Base-by-base conservation (phyloP, 2,797 vertebrate species). In the Phyllotis vaccarum region DNA sequence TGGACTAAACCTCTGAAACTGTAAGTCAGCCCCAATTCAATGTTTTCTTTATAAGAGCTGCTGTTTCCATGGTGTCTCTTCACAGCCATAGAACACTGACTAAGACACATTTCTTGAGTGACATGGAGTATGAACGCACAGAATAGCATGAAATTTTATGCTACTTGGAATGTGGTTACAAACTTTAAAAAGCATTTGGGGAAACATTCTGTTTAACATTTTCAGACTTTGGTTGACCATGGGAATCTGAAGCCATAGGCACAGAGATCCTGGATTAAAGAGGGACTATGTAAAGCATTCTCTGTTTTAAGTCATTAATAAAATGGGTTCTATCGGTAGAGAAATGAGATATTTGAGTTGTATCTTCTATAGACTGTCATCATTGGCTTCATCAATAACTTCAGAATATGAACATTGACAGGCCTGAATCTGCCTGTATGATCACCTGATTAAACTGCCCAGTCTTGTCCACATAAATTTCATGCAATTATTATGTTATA, bases 361-460 rank as follows among this genome's bases (percentile, higher is more conserved):
- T 49, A 86, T 70, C 10, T 24, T 85, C 40, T 86, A 21, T 68
- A 37, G 27, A 83, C 6, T 93, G 79, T 43, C n/a, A 43, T 68
- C 58, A 66, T 58, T 74, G 90, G 72, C 37, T 82, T 86, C 31
- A 82, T 43, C 52, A 24, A 60, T 56, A 74, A 1, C 6, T 54
- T 82, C 40, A 62, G 19, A 76, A 95, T 76, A 70, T 2, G 4
- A 66, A 52, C 86, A 60, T 49, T 88, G 11, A 87, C 9, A 5
- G 34, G 19, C 40, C 54, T n/a, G 31, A 93, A 91, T 19, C 16
- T 31, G 58, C 40, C 52, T 72, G 40, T 13, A 40, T 90, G 85
- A 94, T 86, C 66, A 75, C 58, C 66, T 92, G 52, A 92, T 94
- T 31, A 83, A 54, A 96, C 37, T 64, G 37, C 22, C 66, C 43